phyloP scores from a whole-genome alignment of 2,797 vertebrate species.

The Macrochelys suwanniensis region DNA sequence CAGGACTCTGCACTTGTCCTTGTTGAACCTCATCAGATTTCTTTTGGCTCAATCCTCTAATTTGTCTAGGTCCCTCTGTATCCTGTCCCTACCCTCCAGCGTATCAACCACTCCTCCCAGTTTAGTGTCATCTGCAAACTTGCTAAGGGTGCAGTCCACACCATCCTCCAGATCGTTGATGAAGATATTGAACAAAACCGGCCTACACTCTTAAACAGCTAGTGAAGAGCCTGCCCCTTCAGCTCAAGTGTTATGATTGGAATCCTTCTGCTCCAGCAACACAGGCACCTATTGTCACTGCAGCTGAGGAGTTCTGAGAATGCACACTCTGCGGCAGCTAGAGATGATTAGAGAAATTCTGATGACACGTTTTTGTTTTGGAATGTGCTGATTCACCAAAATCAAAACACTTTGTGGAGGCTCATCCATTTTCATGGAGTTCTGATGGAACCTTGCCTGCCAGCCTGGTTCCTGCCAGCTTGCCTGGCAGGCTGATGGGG shows the following conservation, averaged over 20 bases:
- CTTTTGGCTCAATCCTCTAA: too few relatives aligned
- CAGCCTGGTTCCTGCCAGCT: neutral
- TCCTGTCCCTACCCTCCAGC: too few relatives aligned
- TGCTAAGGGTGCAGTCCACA: too few relatives aligned
- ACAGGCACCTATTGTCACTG: neutral
- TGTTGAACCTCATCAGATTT: too few relatives aligned
- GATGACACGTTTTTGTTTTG: neutral
- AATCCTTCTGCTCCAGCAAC: neutral
- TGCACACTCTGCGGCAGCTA: neutral
- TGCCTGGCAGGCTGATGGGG: neutral
- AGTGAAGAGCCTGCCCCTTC: neutral
- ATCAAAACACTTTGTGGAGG: neutral
- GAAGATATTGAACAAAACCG: too few relatives aligned
- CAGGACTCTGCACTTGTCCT: too few relatives aligned
- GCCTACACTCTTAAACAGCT: neutral
- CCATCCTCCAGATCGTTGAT: too few relatives aligned
- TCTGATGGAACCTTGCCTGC: neutral
- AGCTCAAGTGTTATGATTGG: neutral
- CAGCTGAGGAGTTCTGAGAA: neutral
- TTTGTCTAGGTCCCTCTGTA: too few relatives aligned
- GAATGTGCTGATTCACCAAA: neutral
- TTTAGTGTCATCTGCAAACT: too few relatives aligned
- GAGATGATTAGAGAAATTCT: too few relatives aligned
- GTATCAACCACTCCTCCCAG: too few relatives aligned
- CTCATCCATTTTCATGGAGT: neutral